Base-by-base conservation (phyloP, 92 coral and sea anemone species). In the Porites divaricata region DNA sequence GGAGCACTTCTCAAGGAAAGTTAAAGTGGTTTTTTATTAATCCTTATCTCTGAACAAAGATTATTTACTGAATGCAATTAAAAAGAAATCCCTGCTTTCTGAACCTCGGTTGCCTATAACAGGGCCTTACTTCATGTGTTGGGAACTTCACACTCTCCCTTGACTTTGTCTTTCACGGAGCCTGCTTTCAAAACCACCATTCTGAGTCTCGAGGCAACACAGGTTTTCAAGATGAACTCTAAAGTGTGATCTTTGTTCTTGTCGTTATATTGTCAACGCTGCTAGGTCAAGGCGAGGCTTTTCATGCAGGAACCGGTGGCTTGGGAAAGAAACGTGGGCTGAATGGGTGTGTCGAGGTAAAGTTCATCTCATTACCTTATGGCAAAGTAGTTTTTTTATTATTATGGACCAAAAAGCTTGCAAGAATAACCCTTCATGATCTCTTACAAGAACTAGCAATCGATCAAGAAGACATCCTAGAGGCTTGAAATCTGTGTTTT, bases 201-300 rank as follows among this genome's bases (percentile, higher is more conserved):
- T 35, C 4, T 35, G 45, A 35, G 6, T 69, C 57, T 56, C 52
- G 0, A 57, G 50, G 28, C 23, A 24, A n/a, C 28, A 17, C 5
- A 17, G 13, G 13, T 22, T 12, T 19, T 52, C 6, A 80, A 80
- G 58, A 80, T 80, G 85, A 80, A 80, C 28, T 80, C 69, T 26
- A 80, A 69, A 15, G 41, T 80, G 48, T 80, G 48, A 9, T 70
- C 17, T 6, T 70, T 35, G 75, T 58, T 5, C 28, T 80, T n/a
- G 19, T 69, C 20, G 26, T 80, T 9, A 21, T 69, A 10, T 20
- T 28, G 8, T 80, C 85, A 0, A n/a, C 68, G 35, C 45, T 80
- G n/a, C 1, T 56, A 17, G 15, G 26, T 58, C 75, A 80, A 68
- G n/a, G 59, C 77, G 56, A 56, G 21, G 54, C 85, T 12, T 70